Conservation (phyloP, 2,888 invertebrate species). For the Watsonalla binaria region DNA sequence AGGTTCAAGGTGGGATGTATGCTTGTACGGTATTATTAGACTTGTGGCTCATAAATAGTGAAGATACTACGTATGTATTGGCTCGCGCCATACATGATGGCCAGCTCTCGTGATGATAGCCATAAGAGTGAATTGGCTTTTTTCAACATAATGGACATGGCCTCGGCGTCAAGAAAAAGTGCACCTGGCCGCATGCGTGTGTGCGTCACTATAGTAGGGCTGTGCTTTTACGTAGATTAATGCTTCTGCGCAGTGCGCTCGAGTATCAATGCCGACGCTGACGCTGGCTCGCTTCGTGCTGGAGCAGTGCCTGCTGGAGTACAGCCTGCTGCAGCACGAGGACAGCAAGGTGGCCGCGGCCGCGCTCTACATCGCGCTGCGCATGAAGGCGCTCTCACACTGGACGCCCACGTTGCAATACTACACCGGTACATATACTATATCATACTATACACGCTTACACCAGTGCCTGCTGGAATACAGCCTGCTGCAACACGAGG, state of each 20-base stretch:
- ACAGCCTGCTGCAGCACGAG: constrained; percentile 84
- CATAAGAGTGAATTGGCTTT: no score
- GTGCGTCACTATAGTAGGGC: no score
- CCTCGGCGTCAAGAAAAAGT: no score
- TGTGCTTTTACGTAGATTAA: background rate
- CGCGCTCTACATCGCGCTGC: constrained; percentile 90
- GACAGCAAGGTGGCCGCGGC: constrained; percentile 96
- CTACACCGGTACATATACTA: constrained; percentile 81
- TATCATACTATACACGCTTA: constrained; percentile 50
- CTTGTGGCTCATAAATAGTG: no score
- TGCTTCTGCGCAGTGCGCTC: constrained; percentile 81
- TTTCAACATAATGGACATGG: no score
- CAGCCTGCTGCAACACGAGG: constrained; percentile 84
- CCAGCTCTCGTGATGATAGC: no score
- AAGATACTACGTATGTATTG: no score
- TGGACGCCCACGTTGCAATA: constrained; percentile 88
- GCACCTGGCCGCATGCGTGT: no score
- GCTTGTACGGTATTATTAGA: no score
- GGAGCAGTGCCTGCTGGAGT: constrained; percentile 96
- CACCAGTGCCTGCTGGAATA: constrained; percentile 97
- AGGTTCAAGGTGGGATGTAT: no score
- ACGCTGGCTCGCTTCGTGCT: constrained; percentile 96
- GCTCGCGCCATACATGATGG: no score
- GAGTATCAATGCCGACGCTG: constrained; percentile 92
- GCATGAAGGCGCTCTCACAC: constrained; percentile 87